Base-by-base conservation (phyloP, 2,113 vertebrate species). In the Rhegmatorhina hoffmannsi region DNA sequence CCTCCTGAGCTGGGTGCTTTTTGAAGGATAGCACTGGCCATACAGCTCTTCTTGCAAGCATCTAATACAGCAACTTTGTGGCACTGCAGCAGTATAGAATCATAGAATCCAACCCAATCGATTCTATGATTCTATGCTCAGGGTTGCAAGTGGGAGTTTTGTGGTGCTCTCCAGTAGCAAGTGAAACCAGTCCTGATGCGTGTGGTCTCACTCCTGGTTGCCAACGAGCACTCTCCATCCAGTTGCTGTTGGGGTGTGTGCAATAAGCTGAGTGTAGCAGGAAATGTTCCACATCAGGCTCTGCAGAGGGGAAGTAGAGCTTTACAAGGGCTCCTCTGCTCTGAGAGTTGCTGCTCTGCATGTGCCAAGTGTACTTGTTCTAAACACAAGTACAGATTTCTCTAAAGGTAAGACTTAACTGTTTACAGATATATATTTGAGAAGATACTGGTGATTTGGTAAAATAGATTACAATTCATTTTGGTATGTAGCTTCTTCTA, bases 111-210 rank as follows among this genome's bases (percentile, higher is more conserved):
- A n/a, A n/a, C n/a, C n/a, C n/a, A n/a, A n/a, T n/a, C n/a, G n/a
- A n/a, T n/a, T n/a, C n/a, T n/a, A n/a, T n/a, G n/a, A n/a, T n/a
- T n/a, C n/a, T n/a, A n/a, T 13, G 12, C 19, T 60, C 7, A 3
- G 58, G 66, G 12, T 34, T 79, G 20, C 43, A 62, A 82, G 14
- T 40, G 23, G 38, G 26, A 66, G 12, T 33, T 40, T 21, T 56
- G 50, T n/a, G n/a, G n/a, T n/a, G n/a, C n/a, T n/a, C n/a, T n/a
- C n/a, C n/a, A n/a, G n/a, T n/a, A n/a, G n/a, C n/a, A n/a, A n/a
- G n/a, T n/a, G n/a, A n/a, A n/a, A n/a, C n/a, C n/a, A 43, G 52
- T 43, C 34, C 21, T 64, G 38, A 19, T 50, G 16, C 0, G 0
- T 13, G 24, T 75, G 40, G 7, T 92, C 15, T 74, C 6, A 4